Percentiles rank a stretch among this genome's conserved stretches.
These are phyloP conservation scores for Streptopelia turtur DNA, from an alignment of 2,797 vertebrate species.

Conservation along the genomic window DNA sequence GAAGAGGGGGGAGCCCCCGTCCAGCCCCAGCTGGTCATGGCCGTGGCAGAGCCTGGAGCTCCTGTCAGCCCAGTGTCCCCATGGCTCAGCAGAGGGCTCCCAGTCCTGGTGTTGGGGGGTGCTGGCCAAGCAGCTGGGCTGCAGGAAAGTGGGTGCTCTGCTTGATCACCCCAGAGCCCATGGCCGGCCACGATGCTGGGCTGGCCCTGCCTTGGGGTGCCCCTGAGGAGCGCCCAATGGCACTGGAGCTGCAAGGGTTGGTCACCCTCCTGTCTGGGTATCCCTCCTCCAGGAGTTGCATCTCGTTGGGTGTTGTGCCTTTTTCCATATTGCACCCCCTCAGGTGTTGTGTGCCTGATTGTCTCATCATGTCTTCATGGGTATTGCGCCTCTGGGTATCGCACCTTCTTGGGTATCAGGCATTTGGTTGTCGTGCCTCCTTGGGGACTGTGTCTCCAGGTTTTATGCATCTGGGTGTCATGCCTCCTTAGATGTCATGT, in stretches of 20 bases:
- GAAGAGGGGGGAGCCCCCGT: not conserved
- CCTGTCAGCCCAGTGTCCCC: not conserved
- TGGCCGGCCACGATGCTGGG: accelerated
- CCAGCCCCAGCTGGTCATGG: not conserved
- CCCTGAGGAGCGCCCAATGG: not conserved
- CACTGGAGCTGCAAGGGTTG: not conserved
- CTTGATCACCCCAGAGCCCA: not conserved
- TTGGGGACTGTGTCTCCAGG: not conserved
- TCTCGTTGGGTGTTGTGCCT: not conserved
- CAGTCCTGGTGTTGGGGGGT: not conserved
- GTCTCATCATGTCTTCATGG: accelerated
- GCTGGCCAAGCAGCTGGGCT: not conserved
- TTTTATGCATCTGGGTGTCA: not conserved
- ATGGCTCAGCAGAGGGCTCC: accelerated
- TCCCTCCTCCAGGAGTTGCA: accelerated
- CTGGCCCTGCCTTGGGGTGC: not conserved
- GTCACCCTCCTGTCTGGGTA: not conserved
- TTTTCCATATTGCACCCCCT: not conserved
- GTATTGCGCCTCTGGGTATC: not conserved
- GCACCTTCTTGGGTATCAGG: not conserved
- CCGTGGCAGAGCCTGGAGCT: not conserved
- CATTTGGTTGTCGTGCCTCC: not conserved
- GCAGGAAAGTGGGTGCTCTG: accelerated
- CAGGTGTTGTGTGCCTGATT: not conserved
- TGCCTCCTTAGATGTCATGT: not conserved